These are phyloP conservation scores for Netelia inedita DNA, from an alignment of 2,888 invertebrate species.

Conservation along the genomic window DNA sequence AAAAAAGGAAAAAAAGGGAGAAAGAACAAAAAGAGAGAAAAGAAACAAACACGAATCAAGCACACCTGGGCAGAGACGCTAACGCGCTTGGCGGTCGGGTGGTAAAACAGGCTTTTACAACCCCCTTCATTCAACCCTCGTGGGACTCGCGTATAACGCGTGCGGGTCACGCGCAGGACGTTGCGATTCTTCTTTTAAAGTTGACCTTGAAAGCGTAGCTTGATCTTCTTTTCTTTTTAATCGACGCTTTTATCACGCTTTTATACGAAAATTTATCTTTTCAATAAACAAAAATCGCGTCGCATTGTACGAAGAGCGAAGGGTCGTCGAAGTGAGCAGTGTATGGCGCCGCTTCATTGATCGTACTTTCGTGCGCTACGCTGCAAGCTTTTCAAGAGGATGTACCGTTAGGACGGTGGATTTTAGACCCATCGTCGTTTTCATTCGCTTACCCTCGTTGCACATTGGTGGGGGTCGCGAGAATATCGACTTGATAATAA, in stretches of 20 bases:
- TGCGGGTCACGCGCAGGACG: slow-evolving; percentile 6
- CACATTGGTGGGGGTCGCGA: slow-evolving; percentile 52
- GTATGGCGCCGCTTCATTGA: slow-evolving; percentile 65
- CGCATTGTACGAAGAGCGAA: neutral
- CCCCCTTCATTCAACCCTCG: slow-evolving; percentile 41
- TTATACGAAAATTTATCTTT: neutral
- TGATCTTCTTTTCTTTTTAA: neutral
- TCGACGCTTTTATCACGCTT: neutral
- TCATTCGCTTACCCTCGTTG: slow-evolving; percentile 60
- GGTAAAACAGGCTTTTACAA: slow-evolving; percentile 19
- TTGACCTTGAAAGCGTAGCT: slow-evolving; percentile 24
- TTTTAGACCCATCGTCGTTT: slow-evolving; percentile 46
- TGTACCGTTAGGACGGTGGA: slow-evolving; percentile 67
- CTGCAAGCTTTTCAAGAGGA: slow-evolving; percentile 71
- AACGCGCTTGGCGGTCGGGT: slow-evolving; percentile 8
- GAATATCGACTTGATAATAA: slow-evolving; percentile 12
- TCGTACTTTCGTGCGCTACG: slow-evolving; percentile 45
- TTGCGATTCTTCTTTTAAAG: neutral
- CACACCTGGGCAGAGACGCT: neutral
- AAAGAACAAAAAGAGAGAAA: neutral
- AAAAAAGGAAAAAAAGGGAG: slow-evolving; percentile 13
- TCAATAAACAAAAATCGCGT: neutral
- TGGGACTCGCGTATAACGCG: slow-evolving; percentile 39
- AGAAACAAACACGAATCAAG: neutral
- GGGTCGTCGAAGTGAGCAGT: slow-evolving; percentile 23